Conservation (phyloP, 2,888 invertebrate species). For the Aricia artaxerxes region DNA sequence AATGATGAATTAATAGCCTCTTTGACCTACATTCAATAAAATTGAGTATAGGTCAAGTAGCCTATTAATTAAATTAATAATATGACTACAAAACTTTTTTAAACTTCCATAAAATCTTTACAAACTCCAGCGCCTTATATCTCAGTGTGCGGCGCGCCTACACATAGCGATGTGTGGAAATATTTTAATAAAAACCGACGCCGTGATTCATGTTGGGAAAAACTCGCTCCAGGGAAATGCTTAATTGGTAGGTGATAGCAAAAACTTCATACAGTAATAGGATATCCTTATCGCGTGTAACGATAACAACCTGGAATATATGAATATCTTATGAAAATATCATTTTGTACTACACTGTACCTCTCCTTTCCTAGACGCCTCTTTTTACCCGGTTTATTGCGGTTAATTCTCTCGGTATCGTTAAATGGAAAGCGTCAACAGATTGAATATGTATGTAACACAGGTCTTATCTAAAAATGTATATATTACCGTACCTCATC, state of each 20-base stretch:
- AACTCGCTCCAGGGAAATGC: slow-evolving; percentile 29
- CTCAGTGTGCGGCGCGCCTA: slow-evolving; percentile 10
- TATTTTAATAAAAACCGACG: slow-evolving; percentile 15
- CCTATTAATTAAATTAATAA: too few species aligned
- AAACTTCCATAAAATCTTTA: background rate
- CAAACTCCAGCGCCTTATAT: background rate
- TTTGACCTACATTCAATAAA: too few species aligned
- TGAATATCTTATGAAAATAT: slow-evolving; percentile 19
- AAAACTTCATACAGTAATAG: slow-evolving; percentile 25
- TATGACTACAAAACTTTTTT: background rate
- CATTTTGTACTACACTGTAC: slow-evolving; percentile 6
- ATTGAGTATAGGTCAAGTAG: too few species aligned
- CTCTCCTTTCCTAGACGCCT: background rate
- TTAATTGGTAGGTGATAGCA: slow-evolving; percentile 27
- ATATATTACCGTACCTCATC: too few species aligned
- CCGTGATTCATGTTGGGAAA: slow-evolving; percentile 24
- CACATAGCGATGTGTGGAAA: slow-evolving; percentile 29
- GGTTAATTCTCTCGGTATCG: background rate
- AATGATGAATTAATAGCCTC: too few species aligned
- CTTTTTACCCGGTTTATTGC: background rate
- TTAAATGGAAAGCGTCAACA: background rate
- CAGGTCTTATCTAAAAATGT: background rate
- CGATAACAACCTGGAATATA: slow-evolving; percentile 22
- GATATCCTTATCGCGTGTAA: slow-evolving; percentile 19
- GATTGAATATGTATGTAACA: background rate